Percentiles rank a stretch among this genome's conserved stretches.
phyloP scores from a whole-genome alignment of 2,113 vertebrate species.

The Acrocephalus kingi region DNA sequence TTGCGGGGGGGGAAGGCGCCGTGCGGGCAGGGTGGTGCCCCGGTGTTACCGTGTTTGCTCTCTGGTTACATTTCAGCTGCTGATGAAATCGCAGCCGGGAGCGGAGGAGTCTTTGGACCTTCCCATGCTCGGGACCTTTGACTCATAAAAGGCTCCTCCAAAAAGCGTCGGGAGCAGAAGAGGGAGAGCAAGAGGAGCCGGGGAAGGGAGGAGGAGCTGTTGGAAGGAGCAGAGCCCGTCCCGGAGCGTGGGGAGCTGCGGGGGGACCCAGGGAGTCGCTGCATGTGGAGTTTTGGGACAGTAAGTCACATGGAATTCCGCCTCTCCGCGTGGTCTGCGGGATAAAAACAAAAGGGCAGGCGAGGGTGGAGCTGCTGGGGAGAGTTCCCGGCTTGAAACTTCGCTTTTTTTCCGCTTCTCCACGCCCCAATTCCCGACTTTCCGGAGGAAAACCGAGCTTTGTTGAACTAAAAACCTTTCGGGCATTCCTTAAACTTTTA shows the following conservation, averaged over 20 bases:
- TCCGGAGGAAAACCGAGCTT: not conserved
- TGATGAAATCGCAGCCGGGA: constrained; percentile 32
- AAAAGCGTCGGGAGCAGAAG: not conserved
- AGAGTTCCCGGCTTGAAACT: not conserved
- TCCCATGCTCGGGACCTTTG: not conserved
- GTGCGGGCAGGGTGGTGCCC: not conserved
- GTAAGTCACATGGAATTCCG: constrained; percentile 58
- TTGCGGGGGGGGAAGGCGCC: not conserved
- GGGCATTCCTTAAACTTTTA: not conserved
- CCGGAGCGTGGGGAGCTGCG: not conserved
- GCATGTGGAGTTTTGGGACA: constrained; percentile 68
- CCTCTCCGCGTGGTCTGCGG: not conserved
- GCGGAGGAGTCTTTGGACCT: constrained; percentile 20
- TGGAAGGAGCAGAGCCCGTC: not conserved
- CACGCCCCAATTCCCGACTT: accelerated
- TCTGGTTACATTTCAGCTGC: constrained; percentile 29
- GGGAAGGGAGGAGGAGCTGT: not conserved
- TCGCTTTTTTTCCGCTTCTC: accelerated
- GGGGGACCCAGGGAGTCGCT: constrained; percentile 15
- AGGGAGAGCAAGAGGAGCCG: not conserved
- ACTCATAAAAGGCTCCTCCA: not conserved
- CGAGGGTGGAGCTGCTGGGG: constrained; percentile 14
- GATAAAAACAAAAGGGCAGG: constrained; percentile 23
- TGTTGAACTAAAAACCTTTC: too few relatives aligned
- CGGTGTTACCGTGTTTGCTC: constrained; percentile 24